phyloP scores from a whole-genome alignment of 2,113 vertebrate species.

The Semicossyphus pulcher region DNA sequence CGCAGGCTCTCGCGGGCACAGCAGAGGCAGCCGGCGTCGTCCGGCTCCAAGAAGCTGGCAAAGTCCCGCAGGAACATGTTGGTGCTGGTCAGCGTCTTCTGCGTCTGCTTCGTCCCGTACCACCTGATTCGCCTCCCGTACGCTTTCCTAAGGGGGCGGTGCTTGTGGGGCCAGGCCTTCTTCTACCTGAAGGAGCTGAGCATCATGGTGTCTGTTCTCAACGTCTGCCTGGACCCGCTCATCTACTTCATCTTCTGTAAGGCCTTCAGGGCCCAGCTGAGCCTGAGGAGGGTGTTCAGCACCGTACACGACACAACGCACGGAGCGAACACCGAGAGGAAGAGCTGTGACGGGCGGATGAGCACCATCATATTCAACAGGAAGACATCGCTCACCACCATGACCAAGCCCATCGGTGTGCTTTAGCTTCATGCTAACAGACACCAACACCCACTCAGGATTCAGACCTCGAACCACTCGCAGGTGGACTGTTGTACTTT shows the following conservation, averaged over 20 bases:
- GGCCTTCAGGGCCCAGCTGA: constrained; percentile 70
- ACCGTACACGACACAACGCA: rapidly evolving
- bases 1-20: constrained; percentile 51
- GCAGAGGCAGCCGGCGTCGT: background rate
- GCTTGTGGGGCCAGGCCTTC: constrained; percentile 1
- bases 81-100: constrained; percentile 79
- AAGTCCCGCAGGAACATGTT: constrained; percentile 76
- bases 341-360: background rate
- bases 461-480: too few species aligned
- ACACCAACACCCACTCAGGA: too few species aligned
- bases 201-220: constrained; percentile 72
- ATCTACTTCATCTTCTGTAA: constrained; percentile 83
- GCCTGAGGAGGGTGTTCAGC: background rate
- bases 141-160: constrained; percentile 33
- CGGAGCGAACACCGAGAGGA: rapidly evolving
- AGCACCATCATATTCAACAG: background rate
- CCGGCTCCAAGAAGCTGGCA: constrained; percentile 47
- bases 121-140: constrained; percentile 80
- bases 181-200: constrained; percentile 76
- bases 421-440: constrained; percentile 10
- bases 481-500: too few species aligned
- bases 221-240: constrained; percentile 82
- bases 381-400: background rate
- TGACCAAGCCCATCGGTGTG: background rate
- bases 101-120: constrained; percentile 82